These are phyloP conservation scores for Polyommatus icarus DNA, from an alignment of 2,888 invertebrate genomes.

Conservation along the genomic window DNA sequence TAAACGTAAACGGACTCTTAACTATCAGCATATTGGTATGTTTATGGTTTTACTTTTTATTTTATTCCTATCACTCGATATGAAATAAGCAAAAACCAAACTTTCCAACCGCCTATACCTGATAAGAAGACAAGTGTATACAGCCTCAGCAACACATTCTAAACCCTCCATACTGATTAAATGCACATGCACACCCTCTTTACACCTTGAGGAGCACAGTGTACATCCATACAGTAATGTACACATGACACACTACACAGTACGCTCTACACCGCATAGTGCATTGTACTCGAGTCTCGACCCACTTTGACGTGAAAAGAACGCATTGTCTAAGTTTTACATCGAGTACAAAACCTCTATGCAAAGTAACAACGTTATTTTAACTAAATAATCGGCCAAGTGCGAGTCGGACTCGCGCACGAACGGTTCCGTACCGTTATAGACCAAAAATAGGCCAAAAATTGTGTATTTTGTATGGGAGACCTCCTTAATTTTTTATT, in stretches of 20 bases:
- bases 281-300: slow-evolving; percentile 39
- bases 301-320: slow-evolving; percentile 36
- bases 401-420: too few relatives aligned
- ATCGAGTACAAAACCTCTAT: background rate
- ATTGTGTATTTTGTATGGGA: too few relatives aligned
- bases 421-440: too few relatives aligned
- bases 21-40: too few relatives aligned
- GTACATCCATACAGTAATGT: background rate
- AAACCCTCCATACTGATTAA: background rate
- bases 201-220: background rate
- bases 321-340: slow-evolving; percentile 3
- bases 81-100: too few relatives aligned
- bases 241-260: background rate
- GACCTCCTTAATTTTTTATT: too few relatives aligned
- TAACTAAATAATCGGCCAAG: too few relatives aligned
- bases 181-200: background rate
- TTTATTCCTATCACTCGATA: too few relatives aligned
- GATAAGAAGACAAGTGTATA: background rate
- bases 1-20: too few relatives aligned
- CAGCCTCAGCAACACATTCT: background rate
- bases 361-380: background rate
- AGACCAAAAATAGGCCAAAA: too few relatives aligned
- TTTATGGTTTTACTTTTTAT: too few relatives aligned
- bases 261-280: slow-evolving; percentile 31
- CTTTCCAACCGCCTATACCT: too few relatives aligned